Conservation (phyloP, 1,140 invertebrate species). For the Zaprionus camerounensis region DNA sequence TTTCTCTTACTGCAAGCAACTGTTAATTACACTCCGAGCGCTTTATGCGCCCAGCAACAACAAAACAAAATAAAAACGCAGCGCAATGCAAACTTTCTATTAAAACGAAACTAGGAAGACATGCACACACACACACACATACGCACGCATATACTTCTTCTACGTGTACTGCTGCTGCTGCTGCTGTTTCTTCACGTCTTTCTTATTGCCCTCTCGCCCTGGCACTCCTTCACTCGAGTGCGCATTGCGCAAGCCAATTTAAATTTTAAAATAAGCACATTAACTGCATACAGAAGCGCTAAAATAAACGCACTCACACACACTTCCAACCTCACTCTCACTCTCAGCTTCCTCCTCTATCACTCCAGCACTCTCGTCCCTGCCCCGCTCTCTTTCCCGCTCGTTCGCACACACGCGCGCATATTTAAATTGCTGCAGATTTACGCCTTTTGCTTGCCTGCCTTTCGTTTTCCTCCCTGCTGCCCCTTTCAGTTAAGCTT, state of each 20-base stretch:
- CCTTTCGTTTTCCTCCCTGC: not conserved
- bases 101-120: constrained; percentile 54
- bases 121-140: constrained; percentile 22
- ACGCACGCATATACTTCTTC: constrained; percentile 18
- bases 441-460: constrained; percentile 46
- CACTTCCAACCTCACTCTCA: not conserved
- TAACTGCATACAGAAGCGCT: constrained; percentile 70
- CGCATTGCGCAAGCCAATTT: constrained; percentile 81
- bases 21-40: constrained; percentile 74
- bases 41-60: constrained; percentile 62
- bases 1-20: constrained; percentile 71
- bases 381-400: not conserved
- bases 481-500: not conserved
- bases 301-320: constrained; percentile 48
- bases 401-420: constrained; percentile 36
- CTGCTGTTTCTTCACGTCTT: constrained; percentile 7
- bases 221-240: constrained; percentile 39
- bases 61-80: constrained; percentile 21
- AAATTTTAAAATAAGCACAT: constrained; percentile 83
- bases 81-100: constrained; percentile 73
- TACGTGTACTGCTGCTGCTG: not conserved
- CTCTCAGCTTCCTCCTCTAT: not conserved
- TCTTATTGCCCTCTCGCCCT: not conserved
- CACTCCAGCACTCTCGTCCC: not conserved
- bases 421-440: constrained; percentile 68